Percentiles rank a stretch among this genome's conserved stretches.
Conservation (phyloP, 2,888 invertebrate species). For the Parelbella ahira region DNA sequence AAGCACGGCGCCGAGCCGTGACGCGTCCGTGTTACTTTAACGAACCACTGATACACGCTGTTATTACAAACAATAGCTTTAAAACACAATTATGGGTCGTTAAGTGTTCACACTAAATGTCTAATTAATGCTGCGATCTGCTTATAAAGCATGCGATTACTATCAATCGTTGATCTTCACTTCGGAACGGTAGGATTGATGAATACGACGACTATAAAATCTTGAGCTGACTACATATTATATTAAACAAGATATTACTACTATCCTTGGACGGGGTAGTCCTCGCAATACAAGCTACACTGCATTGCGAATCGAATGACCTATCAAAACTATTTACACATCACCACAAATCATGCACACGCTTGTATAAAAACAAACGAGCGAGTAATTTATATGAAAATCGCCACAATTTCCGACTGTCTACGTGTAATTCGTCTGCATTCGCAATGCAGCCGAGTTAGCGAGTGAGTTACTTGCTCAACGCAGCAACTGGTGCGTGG, state of each 20-base stretch:
- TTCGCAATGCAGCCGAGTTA: slow-evolving; percentile 2
- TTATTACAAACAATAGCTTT: not conserved
- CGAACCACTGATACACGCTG: not conserved
- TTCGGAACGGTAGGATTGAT: too few species aligned
- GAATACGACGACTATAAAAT: too few species aligned
- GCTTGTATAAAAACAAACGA: not conserved
- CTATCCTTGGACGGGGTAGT: too few species aligned
- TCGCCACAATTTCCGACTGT: slow-evolving; percentile 8
- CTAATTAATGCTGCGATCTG: slow-evolving; percentile 3
- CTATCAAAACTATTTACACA: too few species aligned
- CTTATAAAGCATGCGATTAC: too few species aligned
- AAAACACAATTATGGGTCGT: slow-evolving; percentile 1
- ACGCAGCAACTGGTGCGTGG: slow-evolving; percentile 31
- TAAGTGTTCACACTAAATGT: slow-evolving; percentile 1
- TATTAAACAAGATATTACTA: too few species aligned
- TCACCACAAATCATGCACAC: slow-evolving; percentile 8
- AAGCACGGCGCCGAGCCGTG: slow-evolving; percentile 5
- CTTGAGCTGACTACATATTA: too few species aligned
- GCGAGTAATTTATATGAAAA: slow-evolving; percentile 8
- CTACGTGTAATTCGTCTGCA: slow-evolving; percentile 10
- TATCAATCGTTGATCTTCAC: too few species aligned
- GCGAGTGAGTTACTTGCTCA: slow-evolving; percentile 19
- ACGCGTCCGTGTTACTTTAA: slow-evolving; percentile 12
- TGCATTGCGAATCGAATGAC: too few species aligned
- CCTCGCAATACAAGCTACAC: too few species aligned